A percentile compares a stretch with the other conserved stretches of the same genome.
phyloP scores from a whole-genome alignment of 2,113 vertebrate species.

The Theristicus caerulescens region DNA sequence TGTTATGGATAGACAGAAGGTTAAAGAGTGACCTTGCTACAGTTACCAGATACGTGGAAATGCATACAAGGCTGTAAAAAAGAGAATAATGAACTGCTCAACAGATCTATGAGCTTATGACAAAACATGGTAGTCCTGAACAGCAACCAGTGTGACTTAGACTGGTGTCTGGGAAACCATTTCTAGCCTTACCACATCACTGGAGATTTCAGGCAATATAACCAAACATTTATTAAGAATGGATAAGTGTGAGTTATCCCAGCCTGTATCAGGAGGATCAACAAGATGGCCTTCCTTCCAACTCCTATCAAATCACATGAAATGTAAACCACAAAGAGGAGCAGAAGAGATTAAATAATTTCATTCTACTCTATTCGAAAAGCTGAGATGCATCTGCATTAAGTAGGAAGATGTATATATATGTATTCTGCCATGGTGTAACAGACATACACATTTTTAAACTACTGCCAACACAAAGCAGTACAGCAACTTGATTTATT shows the following conservation, averaged over 20 bases:
- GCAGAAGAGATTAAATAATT: neutral
- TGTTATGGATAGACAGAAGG: neutral
- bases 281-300: neutral
- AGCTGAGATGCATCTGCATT: neutral
- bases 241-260: neutral
- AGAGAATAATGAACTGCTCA: neutral
- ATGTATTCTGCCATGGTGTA: neutral
- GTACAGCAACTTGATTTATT: conserved; percentile 83
- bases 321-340: neutral
- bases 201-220: neutral
- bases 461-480: conserved; percentile 65
- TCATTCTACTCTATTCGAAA: neutral
- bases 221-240: neutral
- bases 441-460: conserved; percentile 31
- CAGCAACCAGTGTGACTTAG: neutral
- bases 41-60: neutral
- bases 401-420: neutral
- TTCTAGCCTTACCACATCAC: neutral
- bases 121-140: neutral
- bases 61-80: neutral
- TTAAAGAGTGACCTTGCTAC: neutral
- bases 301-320: neutral
- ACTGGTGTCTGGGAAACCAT: neutral
- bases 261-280: neutral
- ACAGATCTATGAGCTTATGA: neutral